These are phyloP conservation scores for Turnix velox DNA, from an alignment of 2,113 vertebrate genomes.

Conservation along the genomic window DNA sequence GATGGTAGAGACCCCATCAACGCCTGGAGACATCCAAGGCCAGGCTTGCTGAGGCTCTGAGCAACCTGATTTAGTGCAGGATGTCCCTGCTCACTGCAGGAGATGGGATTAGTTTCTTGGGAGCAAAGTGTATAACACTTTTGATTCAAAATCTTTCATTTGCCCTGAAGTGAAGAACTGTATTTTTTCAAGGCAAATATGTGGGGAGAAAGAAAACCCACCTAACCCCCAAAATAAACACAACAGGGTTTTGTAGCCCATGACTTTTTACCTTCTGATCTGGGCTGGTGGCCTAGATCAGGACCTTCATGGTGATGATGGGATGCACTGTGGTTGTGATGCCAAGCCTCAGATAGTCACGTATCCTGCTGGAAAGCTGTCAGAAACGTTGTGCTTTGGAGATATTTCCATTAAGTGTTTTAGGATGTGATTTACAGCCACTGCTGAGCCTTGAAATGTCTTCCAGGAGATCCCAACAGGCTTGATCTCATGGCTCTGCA, in stretches of 20 bases:
- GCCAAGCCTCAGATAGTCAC: background rate
- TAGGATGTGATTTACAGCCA: background rate
- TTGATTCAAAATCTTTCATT: background rate
- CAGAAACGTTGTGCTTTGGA: background rate
- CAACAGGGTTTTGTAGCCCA: background rate
- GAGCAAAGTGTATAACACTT: background rate
- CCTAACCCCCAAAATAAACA: background rate
- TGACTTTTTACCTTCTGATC: background rate
- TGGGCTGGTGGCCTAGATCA: background rate
- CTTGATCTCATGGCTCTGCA: background rate
- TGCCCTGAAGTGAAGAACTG: background rate
- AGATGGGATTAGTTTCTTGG: no score
- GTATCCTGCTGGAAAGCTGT: background rate
- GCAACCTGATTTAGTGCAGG: no score
- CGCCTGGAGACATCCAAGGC: no score
- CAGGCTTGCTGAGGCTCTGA: no score
- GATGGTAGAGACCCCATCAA: no score
- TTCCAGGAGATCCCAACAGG: background rate
- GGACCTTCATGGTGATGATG: fast-evolving
- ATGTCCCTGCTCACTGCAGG: no score
- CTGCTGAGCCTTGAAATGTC: background rate
- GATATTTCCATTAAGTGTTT: background rate
- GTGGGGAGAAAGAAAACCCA: background rate
- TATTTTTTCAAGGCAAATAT: background rate
- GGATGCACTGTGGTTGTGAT: background rate